Evolutionary conservation across 2,113 vertebrate genomes (phyloP), one percentile per base, ranked within the genome.

Genomic region (Garra rufa): DNA sequence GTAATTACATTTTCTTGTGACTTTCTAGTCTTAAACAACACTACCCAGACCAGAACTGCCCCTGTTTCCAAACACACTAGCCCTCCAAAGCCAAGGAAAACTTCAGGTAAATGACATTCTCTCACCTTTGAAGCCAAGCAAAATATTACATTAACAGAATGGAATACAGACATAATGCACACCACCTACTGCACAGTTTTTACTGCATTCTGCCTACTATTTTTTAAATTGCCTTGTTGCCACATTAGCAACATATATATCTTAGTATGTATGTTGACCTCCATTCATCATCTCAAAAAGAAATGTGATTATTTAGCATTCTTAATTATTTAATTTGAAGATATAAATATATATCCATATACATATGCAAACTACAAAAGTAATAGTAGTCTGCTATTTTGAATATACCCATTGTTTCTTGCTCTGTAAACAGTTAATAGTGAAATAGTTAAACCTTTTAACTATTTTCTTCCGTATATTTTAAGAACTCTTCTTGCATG

Each of bases 11-110:
- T 76, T 41, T 86, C 38, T 84, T 34, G 89, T 69, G 24, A 83
- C n/a, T 87, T 83, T 88, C 4, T 85, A 95, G 93, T 89, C 86
- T 63, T 63, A n/a, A 86, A 71, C 83, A 94, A 92, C 89, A 92
- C 80, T 85, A 93, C 90, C 83, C 86, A 87, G 82, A 83, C 84
- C 88, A 91, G 78, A 89, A 52, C 28, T 80, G 73, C 89, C 13
- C 1, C 74, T 82, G 21, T 76, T 75, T 41, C 70, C 34, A 82
- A 21, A 75, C 81, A 34, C 5, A 34, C 83, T 41, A 59, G 26
- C 17, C 74, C 55, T 26, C 82, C 85, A 88, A 69, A 41, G 78
- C 43, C 87, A 86, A 91, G 89, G 83, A 88, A 86, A 81, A 91
- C 92, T 89, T 73, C 89, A 85, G 93, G 93, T 95, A 94, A 94